Percentiles rank a stretch among this genome's conserved stretches.
Evolutionary conservation across 2,888 invertebrate genomes (phyloP).

Genomic region (Himalopsyche anomala): DNA sequence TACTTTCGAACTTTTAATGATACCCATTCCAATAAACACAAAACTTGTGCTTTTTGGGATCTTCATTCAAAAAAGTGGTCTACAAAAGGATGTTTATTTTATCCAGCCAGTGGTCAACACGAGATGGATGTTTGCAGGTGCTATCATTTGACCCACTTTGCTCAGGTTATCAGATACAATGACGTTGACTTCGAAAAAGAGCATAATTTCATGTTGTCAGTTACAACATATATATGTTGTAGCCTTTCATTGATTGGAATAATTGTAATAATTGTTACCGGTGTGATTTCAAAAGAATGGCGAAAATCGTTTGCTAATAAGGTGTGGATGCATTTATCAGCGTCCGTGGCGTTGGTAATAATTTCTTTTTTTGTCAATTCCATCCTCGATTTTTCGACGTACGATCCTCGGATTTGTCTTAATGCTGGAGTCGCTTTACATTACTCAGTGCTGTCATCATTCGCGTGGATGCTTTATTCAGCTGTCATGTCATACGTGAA

Average conservation of each 20-base stretch:
- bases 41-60: constrained; percentile 78
- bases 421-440: constrained; percentile 79
- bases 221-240: constrained; percentile 76
- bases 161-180: constrained; percentile 73
- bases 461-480: constrained; percentile 85
- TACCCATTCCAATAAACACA: constrained; percentile 66
- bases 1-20: constrained; percentile 70
- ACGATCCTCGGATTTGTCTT: constrained; percentile 74
- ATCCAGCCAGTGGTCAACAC: constrained; percentile 68
- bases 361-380: constrained; percentile 71
- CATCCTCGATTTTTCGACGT: constrained; percentile 70
- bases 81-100: constrained; percentile 74
- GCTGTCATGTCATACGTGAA: constrained; percentile 82
- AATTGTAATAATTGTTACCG: constrained; percentile 75
- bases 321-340: constrained; percentile 77
- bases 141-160: constrained; percentile 79
- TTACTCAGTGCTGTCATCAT: constrained; percentile 81
- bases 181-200: constrained; percentile 67
- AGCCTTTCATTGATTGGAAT: constrained; percentile 75
- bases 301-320: constrained; percentile 80
- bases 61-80: constrained; percentile 76
- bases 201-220: constrained; percentile 72
- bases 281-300: constrained; percentile 77
- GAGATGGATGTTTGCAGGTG: constrained; percentile 75
- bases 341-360: constrained; percentile 74